These are phyloP conservation scores for Hyphantria cunea DNA, from an alignment of 1,140 invertebrate species.

Conservation along the genomic window DNA sequence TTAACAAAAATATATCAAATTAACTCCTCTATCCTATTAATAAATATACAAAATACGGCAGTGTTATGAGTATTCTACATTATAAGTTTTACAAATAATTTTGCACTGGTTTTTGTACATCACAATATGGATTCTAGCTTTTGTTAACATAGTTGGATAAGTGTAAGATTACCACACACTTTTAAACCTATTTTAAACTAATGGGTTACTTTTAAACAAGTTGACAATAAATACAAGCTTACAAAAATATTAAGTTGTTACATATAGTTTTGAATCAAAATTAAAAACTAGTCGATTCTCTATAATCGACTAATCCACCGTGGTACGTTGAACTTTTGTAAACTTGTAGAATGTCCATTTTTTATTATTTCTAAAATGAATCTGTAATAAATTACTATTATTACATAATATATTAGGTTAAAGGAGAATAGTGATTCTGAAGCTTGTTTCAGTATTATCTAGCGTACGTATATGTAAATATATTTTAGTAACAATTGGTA, in stretches of 20 bases:
- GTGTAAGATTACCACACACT: not conserved
- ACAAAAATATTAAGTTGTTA: too few relatives aligned
- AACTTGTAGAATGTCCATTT: not conserved
- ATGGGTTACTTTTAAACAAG: constrained; percentile 2
- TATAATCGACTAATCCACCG: too few relatives aligned
- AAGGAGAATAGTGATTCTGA: constrained; percentile 6
- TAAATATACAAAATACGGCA: constrained; percentile 40
- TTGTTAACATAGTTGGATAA: constrained; percentile 9
- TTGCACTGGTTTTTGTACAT: constrained; percentile 13
- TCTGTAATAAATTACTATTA: constrained; percentile 6
- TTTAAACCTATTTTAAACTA: constrained; percentile 16
- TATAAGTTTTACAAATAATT: constrained; percentile 31
- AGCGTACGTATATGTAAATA: constrained; percentile 3
- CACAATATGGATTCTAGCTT: constrained; percentile 21
- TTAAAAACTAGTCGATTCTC: too few relatives aligned
- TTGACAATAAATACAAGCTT: too few relatives aligned
- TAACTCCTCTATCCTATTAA: constrained; percentile 33
- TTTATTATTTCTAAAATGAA: constrained; percentile 3
- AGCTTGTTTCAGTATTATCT: constrained; percentile 8
- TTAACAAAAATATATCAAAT: constrained; percentile 33
- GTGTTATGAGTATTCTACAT: constrained; percentile 45
- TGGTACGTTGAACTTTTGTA: not conserved
- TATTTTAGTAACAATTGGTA: constrained; percentile 34
- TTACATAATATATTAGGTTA: not conserved
- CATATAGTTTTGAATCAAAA: too few relatives aligned